Percentiles rank a stretch among this genome's conserved stretches.
Evolutionary conservation across 2,113 vertebrate species (phyloP).

Genomic region (Tor tambroides): DNA sequence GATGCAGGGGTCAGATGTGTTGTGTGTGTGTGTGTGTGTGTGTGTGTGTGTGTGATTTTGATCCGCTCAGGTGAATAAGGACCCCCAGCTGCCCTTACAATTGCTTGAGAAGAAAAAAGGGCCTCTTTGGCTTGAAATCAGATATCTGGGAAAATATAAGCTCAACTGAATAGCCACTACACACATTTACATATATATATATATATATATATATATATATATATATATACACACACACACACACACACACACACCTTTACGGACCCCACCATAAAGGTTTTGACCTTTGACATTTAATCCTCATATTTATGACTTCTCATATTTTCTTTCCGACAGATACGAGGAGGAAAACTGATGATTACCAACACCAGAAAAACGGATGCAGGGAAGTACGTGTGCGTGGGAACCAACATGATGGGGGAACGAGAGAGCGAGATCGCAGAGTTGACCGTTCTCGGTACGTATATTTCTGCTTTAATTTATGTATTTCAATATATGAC

Average conservation of each 20-base stretch:
- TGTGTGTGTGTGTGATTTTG: not conserved
- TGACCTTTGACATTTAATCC: not conserved
- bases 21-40: not conserved
- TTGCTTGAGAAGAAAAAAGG: conserved; percentile 71
- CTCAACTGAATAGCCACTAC: conserved; percentile 64
- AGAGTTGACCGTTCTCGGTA: conserved; percentile 95
- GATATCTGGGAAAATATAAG: conserved; percentile 75
- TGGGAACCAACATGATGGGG: conserved; percentile 99
- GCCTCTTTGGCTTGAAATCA: conserved; percentile 75
- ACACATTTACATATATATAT: not conserved
- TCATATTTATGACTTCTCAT: conserved; percentile 34
- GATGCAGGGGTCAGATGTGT: conserved; percentile 71
- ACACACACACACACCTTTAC: too few species aligned
- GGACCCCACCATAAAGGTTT: too few species aligned
- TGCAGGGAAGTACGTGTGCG: conserved; percentile 96
- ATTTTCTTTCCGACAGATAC: conserved; percentile 80
- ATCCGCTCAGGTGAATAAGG: conserved; percentile 66
- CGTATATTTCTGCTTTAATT: conserved; percentile 27
- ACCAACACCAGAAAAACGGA: conserved; percentile 96
- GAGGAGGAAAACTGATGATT: conserved; percentile 98
- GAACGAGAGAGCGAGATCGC: conserved; percentile 96
- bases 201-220: too few species aligned
- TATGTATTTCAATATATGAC: not conserved
- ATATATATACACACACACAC: too few species aligned
- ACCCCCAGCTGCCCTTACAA: conserved; percentile 61